Percentiles rank a stretch among this genome's conserved stretches.
Conservation (phyloP, 2,797 vertebrate genomes). For the Rhinoraja longicauda region DNA sequence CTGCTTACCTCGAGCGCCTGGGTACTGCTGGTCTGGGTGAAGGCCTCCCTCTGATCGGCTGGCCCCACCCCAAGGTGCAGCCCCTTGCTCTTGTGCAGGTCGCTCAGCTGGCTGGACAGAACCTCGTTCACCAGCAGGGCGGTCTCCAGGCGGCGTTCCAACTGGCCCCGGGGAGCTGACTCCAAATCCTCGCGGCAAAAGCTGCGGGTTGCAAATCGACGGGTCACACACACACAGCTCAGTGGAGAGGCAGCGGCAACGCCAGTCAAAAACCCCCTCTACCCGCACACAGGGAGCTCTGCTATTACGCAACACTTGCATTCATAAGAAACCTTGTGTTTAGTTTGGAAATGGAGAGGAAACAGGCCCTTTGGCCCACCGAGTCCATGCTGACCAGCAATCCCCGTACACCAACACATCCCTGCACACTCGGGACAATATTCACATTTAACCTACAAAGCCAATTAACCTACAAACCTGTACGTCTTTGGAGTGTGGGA, state of each 20-base stretch:
- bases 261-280: background rate
- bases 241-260: background rate
- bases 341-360: too few relatives aligned
- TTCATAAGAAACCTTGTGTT: too few relatives aligned
- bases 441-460: too few relatives aligned
- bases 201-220: background rate
- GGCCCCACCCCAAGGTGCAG: background rate
- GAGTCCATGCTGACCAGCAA: too few relatives aligned
- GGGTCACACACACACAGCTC: background rate
- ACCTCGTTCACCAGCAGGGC: conserved; percentile 16
- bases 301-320: too few relatives aligned
- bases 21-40: conserved; percentile 13
- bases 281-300: too few relatives aligned
- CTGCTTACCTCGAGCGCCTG: background rate
- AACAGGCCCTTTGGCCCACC: too few relatives aligned
- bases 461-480: too few relatives aligned
- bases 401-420: too few relatives aligned
- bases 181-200: background rate
- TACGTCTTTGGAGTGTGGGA: too few relatives aligned
- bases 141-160: conserved; percentile 7
- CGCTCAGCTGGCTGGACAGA: conserved; percentile 8
- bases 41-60: conserved; percentile 10
- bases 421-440: too few relatives aligned
- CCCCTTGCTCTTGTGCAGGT: background rate
- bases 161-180: background rate